Conservation (phyloP, 2,797 vertebrate genomes). For the Enteromius paludinosus region DNA sequence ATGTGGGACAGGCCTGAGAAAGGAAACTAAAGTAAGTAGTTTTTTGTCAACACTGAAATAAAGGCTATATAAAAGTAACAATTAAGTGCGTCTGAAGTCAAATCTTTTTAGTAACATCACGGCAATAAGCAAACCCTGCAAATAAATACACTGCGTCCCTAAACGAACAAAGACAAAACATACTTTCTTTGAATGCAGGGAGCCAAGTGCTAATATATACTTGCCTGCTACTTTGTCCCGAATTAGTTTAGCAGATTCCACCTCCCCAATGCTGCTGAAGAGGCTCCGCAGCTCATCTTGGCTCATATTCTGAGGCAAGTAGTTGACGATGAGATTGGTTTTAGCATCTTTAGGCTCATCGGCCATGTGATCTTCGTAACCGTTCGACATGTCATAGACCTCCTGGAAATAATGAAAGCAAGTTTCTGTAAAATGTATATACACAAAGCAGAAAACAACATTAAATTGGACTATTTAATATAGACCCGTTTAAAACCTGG, state of each 20-base stretch:
- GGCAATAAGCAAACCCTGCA: not conserved
- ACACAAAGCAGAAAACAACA: not conserved
- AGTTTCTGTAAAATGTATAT: not conserved
- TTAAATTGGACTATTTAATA: not conserved
- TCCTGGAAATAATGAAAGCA: slow-evolving; percentile 68
- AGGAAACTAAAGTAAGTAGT: not conserved
- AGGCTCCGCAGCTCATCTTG: slow-evolving; percentile 96
- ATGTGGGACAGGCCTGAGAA: slow-evolving; percentile 12
- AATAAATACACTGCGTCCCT: not conserved
- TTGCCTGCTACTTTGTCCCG: slow-evolving; percentile 98
- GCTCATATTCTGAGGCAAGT: slow-evolving; percentile 98
- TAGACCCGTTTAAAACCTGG: not conserved
- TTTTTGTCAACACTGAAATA: slow-evolving; percentile 7
- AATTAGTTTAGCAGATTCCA: slow-evolving; percentile 97
- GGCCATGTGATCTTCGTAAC: slow-evolving; percentile 99
- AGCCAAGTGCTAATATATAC: slow-evolving; percentile 16
- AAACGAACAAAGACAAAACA: slow-evolving; percentile 6
- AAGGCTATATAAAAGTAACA: slow-evolving; percentile 10
- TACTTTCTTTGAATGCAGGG: not conserved
- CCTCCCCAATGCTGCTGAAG: slow-evolving; percentile 97
- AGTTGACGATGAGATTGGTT: slow-evolving; percentile 98
- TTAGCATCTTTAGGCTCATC: slow-evolving; percentile 94
- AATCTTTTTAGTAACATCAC: not conserved
- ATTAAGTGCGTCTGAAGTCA: slow-evolving; percentile 1
- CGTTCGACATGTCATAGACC: slow-evolving; percentile 94